Evolutionary conservation across 2,113 vertebrate species (phyloP), one percentile per base, ranked within the genome.

Genomic region (Hippocampus mohnikei): DNA sequence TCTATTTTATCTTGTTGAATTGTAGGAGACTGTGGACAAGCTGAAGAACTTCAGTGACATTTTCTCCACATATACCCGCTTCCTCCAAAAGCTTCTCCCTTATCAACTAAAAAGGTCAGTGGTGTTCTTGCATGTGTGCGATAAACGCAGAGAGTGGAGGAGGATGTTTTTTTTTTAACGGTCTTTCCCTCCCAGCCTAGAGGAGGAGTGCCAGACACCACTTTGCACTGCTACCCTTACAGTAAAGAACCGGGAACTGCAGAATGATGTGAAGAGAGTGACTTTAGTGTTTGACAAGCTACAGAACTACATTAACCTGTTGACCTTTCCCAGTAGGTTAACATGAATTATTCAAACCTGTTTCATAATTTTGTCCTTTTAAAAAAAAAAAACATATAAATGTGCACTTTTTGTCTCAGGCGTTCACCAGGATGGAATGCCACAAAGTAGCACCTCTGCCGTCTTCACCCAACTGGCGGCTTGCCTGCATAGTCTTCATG

Each of bases 101-200:
- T 99, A 99, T 77, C 97, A 99, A 81, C 93, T 98, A 72, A 98
- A 96, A 94, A 99, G 97, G 97, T 99, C 72, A 79, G 85, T 2
- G 0, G 71, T 55, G 20, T 41, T 68, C 55, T 27, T 25, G 18
- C 56, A 59, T n/a, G 23, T 61, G 18, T 64, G 44, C 41, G 66
- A 64, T 16, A 62, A 18, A 44, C 29, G 53, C 56, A 44, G 66
- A 37, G 55, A 70, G 67, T 67, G 58, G 50, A 68, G 44, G 37
- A 69, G 55, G 64, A 62, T 64, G 27, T 23, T n/a, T 70, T n/a
- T n/a, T n/a, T n/a, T 77, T 52, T 25, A 52, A 67, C 2, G 1
- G 48, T 56, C 2, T 41, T 77, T 25, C 73, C 52, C 70, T 71
- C 33, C 29, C 75, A 98, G 97, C 90, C 92, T 99, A 81, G 95